Percentiles rank a stretch among this genome's conserved stretches.
Evolutionary conservation across 2,888 invertebrate species (phyloP).

Genomic region (Nomada flava): DNA sequence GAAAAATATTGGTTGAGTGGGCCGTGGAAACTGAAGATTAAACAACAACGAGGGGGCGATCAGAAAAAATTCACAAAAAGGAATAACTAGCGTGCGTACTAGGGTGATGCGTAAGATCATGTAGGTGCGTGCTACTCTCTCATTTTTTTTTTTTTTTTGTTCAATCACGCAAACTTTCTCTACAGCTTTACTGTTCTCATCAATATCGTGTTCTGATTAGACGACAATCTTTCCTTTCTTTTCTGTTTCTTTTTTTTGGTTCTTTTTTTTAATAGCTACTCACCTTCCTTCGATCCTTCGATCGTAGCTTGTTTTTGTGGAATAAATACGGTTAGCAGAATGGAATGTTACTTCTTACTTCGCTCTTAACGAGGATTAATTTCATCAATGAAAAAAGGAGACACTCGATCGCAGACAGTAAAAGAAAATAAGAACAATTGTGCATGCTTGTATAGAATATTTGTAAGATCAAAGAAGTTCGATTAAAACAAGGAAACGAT

Average conservation of each 20-base stretch:
- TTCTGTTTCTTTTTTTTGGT: conserved; percentile 21
- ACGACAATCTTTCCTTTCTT: conserved; percentile 38
- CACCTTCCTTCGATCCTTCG: conserved; percentile 83
- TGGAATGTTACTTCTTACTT: conserved; percentile 46
- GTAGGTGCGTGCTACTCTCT: conserved; percentile 57
- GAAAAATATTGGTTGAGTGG: conserved; percentile 59
- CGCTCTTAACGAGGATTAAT: conserved; percentile 55
- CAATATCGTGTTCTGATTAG: conserved; percentile 38
- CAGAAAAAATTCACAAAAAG: conserved; percentile 9
- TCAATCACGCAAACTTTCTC: conserved; percentile 29
- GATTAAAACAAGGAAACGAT: background rate
- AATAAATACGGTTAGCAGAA: conserved; percentile 81
- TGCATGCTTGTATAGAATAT: background rate
- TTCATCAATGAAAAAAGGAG: background rate
- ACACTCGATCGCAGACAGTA: too few species aligned
- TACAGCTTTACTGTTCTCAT: conserved; percentile 33
- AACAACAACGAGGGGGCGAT: background rate
- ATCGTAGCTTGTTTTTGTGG: conserved; percentile 84
- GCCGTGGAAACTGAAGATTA: background rate
- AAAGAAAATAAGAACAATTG: background rate
- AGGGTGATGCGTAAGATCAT: conserved; percentile 65
- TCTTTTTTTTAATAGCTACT: conserved; percentile 72
- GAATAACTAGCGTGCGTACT: conserved; percentile 70
- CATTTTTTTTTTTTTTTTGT: conserved; percentile 28
- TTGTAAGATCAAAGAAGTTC: background rate